phyloP scores from a whole-genome alignment of 2,113 vertebrate genomes.

The Lepus americanus region DNA sequence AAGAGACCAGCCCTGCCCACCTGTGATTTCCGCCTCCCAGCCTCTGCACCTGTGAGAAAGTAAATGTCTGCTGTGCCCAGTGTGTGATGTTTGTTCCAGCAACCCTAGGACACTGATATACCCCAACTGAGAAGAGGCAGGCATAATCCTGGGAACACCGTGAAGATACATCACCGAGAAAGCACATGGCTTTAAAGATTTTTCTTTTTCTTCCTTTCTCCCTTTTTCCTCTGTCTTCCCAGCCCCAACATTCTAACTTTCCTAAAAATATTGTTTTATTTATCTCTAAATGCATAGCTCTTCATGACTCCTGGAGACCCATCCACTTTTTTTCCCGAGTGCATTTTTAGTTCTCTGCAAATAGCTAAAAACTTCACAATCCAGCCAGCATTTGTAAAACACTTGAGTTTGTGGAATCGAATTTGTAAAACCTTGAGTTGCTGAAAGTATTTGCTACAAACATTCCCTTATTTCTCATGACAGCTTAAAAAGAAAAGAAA shows the following conservation, averaged over 20 bases:
- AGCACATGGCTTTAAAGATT: background rate
- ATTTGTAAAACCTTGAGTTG: background rate
- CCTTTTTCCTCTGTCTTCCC: background rate
- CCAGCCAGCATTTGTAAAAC: background rate
- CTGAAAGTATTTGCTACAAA: background rate
- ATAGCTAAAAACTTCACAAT: background rate
- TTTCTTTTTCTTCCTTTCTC: background rate
- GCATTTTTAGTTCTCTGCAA: background rate
- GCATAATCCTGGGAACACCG: background rate
- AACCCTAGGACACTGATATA: background rate
- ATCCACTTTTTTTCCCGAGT: background rate
- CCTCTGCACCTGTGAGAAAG: background rate
- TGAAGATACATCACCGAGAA: background rate
- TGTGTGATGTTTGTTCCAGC: background rate
- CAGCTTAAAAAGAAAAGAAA: background rate
- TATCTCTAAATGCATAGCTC: background rate
- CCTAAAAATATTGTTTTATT: background rate
- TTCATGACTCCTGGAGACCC: background rate
- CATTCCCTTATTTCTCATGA: background rate
- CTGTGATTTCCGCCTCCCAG: no score
- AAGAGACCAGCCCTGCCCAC: background rate
- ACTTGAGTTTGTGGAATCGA: background rate
- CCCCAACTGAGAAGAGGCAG: background rate
- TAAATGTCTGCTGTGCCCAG: background rate
- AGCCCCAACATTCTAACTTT: background rate